phyloP scores from a whole-genome alignment of 2,113 vertebrate species.

The Pseudopipra pipra region DNA sequence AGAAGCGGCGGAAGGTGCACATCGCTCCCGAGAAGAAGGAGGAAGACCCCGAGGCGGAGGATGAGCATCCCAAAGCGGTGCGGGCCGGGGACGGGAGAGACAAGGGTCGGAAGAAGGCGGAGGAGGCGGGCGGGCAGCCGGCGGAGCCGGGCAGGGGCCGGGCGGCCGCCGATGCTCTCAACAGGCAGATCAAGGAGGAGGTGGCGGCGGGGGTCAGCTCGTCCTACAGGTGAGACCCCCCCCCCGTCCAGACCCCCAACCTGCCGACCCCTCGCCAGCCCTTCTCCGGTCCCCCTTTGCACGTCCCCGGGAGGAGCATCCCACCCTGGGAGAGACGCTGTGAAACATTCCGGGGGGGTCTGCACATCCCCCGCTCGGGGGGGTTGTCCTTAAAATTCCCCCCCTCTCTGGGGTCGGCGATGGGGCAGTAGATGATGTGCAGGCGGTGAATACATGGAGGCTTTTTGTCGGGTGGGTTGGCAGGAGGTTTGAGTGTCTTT shows the following conservation, averaged over 20 bases:
- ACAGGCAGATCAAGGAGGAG: constrained; percentile 91
- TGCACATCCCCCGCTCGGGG: not conserved
- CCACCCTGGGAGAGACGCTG: not conserved
- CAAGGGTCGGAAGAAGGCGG: constrained; percentile 50
- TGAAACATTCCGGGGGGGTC: not conserved
- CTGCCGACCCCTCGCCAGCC: not conserved
- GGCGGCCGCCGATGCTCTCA: constrained; percentile 85
- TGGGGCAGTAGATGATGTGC: not conserved
- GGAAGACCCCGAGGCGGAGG: not conserved
- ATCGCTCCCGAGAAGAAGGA: not conserved
- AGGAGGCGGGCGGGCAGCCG: not conserved
- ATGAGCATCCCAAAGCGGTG: not conserved
- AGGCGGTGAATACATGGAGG: not conserved
- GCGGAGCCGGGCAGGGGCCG: constrained; percentile 74
- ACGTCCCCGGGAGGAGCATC: not conserved
- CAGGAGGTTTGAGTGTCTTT: not conserved
- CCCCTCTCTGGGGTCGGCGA: not conserved
- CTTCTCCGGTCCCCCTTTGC: not conserved
- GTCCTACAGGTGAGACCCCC: constrained; percentile 85
- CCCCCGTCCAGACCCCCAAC: not conserved
- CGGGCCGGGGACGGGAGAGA: constrained; percentile 16
- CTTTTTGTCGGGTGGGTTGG: not conserved
- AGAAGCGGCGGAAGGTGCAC: constrained; percentile 29
- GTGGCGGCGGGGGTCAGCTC: constrained; percentile 78
- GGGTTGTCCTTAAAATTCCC: not conserved